Evolutionary conservation across 2,888 invertebrate species (phyloP).

Genomic region (Stratiomys singularior): DNA sequence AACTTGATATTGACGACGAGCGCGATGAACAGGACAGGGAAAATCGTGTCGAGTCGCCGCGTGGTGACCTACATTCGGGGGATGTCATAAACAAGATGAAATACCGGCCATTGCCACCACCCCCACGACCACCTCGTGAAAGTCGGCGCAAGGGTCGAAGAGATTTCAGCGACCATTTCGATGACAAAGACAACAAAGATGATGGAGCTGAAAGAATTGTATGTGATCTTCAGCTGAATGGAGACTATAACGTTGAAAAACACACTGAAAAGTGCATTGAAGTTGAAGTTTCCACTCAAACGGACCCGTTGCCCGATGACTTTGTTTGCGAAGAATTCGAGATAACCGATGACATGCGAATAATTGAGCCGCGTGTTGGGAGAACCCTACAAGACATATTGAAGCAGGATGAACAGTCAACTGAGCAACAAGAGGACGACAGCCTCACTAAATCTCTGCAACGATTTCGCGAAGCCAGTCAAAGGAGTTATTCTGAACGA

Average conservation of each 20-base stretch:
- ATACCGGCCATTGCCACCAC: constrained; percentile 85
- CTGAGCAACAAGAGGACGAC: constrained; percentile 65
- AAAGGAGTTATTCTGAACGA: constrained; percentile 70
- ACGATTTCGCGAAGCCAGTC: constrained; percentile 69
- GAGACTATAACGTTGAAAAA: constrained; percentile 60
- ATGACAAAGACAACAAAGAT: constrained; percentile 58
- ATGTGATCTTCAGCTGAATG: constrained; percentile 56
- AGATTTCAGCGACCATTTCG: constrained; percentile 57
- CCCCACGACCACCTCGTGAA: constrained; percentile 83
- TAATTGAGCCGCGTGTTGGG: constrained; percentile 60
- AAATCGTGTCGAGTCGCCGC: constrained; percentile 57
- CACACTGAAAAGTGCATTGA: constrained; percentile 65
- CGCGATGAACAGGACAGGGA: constrained; percentile 55
- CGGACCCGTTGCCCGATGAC: constrained; percentile 85
- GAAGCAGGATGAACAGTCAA: constrained; percentile 59
- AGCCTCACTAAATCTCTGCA: constrained; percentile 67
- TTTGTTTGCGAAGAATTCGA: constrained; percentile 72
- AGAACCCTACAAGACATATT: constrained; percentile 63
- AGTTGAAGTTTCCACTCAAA: constrained; percentile 84
- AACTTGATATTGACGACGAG: constrained; percentile 59
- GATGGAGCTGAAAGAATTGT: constrained; percentile 55
- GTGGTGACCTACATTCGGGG: constrained; percentile 77
- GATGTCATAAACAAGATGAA: constrained; percentile 85
- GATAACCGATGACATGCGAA: constrained; percentile 64
- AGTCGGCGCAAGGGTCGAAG: constrained; percentile 65